Conservation (phyloP, 2,888 invertebrate species). For the Hirtodrosophila confusa region DNA sequence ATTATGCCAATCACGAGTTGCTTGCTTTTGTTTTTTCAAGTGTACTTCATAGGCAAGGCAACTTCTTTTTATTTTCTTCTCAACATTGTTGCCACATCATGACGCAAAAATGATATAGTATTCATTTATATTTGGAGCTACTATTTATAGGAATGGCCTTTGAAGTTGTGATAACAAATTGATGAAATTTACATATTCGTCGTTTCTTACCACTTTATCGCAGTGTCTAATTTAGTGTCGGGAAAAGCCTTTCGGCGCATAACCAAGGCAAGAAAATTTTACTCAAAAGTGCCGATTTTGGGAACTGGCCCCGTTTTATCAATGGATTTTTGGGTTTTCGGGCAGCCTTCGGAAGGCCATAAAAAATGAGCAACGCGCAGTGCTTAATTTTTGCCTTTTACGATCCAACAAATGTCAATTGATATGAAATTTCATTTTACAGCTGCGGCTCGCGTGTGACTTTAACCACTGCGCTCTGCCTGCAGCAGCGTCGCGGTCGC, state of each 20-base stretch:
- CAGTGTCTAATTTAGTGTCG: constrained; percentile 36
- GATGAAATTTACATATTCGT: constrained; percentile 42
- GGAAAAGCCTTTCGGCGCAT: constrained; percentile 9
- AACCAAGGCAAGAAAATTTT: constrained; percentile 10
- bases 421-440: constrained; percentile 75
- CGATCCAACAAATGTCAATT: constrained; percentile 77
- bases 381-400: constrained; percentile 74
- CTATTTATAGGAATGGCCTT: constrained; percentile 43
- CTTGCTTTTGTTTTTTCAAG: constrained; percentile 52
- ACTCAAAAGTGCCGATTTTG: constrained; percentile 50
- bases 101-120: constrained; percentile 44
- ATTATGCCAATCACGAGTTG: constrained; percentile 74
- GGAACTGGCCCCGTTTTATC: constrained; percentile 36
- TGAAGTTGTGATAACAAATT: constrained; percentile 40
- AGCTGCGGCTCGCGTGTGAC: constrained; percentile 74
- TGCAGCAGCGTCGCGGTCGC: constrained; percentile 28
- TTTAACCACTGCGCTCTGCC: constrained; percentile 23
- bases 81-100: constrained; percentile 59
- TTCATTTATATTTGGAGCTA: constrained; percentile 6
- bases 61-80: neutral
- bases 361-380: constrained; percentile 55
- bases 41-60: constrained; percentile 41
- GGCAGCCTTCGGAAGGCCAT: constrained; percentile 57
- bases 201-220: constrained; percentile 23
- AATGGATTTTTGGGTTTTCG: constrained; percentile 19